Evolutionary conservation across 2,797 vertebrate species (phyloP).

Genomic region (Galago senegalensis): DNA sequence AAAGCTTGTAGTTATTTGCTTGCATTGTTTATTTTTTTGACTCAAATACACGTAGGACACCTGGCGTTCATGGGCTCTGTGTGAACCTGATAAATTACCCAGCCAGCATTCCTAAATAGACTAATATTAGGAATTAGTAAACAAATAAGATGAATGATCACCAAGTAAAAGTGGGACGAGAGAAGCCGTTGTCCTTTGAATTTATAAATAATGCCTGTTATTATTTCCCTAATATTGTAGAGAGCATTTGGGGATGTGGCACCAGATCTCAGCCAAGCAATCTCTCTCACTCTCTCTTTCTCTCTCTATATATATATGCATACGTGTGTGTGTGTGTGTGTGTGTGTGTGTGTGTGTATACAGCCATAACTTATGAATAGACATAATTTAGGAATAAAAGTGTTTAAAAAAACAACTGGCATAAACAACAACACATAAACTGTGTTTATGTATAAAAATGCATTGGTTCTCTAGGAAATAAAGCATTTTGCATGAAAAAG

Average conservation of each 20-base stretch:
- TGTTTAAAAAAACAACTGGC: neutral
- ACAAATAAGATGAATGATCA: conserved; percentile 28
- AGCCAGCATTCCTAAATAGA: neutral
- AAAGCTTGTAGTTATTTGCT: conserved; percentile 3
- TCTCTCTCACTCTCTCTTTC: neutral
- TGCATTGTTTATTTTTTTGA: neutral
- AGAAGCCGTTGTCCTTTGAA: neutral
- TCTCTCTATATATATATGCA: neutral
- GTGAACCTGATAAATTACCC: neutral
- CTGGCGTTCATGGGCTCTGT: neutral
- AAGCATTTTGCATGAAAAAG: neutral
- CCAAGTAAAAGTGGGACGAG: neutral
- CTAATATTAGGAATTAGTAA: conserved; percentile 42
- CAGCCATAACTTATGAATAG: neutral
- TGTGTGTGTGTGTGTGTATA: neutral
- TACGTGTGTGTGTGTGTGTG: too few species aligned
- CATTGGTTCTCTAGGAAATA: neutral
- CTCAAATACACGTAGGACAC: neutral
- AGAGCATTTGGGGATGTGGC: neutral
- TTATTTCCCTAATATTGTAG: neutral
- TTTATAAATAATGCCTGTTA: neutral
- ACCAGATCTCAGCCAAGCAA: neutral
- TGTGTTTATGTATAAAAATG: neutral
- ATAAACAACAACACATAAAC: too few species aligned
- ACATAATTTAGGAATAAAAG: neutral